These are phyloP conservation scores for Caretta caretta DNA, from an alignment of 2,113 vertebrate genomes.

Conservation along the genomic window DNA sequence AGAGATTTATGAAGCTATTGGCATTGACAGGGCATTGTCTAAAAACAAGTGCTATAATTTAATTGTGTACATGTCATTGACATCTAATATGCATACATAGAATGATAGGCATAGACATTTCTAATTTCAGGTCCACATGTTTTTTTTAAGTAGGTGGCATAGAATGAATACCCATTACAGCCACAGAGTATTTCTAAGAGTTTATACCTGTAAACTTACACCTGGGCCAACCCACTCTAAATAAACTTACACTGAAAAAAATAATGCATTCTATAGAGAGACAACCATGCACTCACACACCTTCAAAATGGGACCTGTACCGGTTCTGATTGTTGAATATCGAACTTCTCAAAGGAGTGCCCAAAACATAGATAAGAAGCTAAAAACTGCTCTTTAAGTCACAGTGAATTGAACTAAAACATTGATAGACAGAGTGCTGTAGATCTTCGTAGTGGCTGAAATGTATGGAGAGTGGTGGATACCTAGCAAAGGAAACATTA, in stretches of 20 bases:
- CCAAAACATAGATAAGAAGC: slow-evolving; percentile 70
- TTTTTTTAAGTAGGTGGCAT: background rate
- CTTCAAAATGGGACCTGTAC: background rate
- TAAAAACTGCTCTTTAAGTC: slow-evolving; percentile 73
- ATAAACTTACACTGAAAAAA: slow-evolving; percentile 11
- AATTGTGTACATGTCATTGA: background rate
- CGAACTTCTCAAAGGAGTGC: slow-evolving; percentile 56
- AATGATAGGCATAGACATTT: background rate
- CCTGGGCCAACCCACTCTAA: background rate
- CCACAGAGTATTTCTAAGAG: background rate
- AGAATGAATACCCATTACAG: background rate
- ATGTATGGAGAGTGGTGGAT: slow-evolving; percentile 66
- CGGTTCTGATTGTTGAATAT: slow-evolving; percentile 59
- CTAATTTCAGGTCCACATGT: slow-evolving; percentile 5
- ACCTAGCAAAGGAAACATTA: slow-evolving; percentile 80
- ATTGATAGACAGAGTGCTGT: slow-evolving; percentile 70
- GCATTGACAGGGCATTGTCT: background rate
- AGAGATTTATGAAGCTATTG: background rate
- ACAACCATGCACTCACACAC: background rate
- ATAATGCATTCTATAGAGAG: background rate
- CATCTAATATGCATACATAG: background rate
- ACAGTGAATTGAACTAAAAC: slow-evolving; percentile 72
- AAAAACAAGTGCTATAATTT: slow-evolving; percentile 24
- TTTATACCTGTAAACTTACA: slow-evolving; percentile 8
- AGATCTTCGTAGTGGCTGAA: slow-evolving; percentile 72